Percentiles rank a stretch among this genome's conserved stretches.
These are phyloP conservation scores for Ypsolopha scabrella DNA, from an alignment of 2,888 invertebrate species.

Conservation along the genomic window DNA sequence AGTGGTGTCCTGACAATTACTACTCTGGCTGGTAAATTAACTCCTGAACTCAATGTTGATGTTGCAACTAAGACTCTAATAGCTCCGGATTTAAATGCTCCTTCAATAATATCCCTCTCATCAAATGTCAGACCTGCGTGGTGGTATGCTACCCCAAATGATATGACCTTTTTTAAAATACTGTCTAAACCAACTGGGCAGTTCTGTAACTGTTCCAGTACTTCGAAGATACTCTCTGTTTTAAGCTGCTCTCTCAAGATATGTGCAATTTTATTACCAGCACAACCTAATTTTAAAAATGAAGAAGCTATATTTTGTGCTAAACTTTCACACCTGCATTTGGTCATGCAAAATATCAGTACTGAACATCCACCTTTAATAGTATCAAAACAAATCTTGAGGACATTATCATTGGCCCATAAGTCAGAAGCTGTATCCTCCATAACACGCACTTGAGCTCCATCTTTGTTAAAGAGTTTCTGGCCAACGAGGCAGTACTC, in stretches of 20 bases:
- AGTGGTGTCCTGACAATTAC: slow-evolving; percentile 93
- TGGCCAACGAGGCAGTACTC: slow-evolving; percentile 82
- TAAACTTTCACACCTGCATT: slow-evolving; percentile 94
- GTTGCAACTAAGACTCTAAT: slow-evolving; percentile 93
- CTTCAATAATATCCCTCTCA: slow-evolving; percentile 96
- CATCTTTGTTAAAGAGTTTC: slow-evolving; percentile 72
- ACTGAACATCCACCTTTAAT: slow-evolving; percentile 85
- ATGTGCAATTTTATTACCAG: slow-evolving; percentile 43
- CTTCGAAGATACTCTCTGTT: slow-evolving; percentile 72
- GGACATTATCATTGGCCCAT: slow-evolving; percentile 83
- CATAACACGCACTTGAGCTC: slow-evolving; percentile 63
- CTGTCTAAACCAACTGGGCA: slow-evolving; percentile 87
- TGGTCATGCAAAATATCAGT: slow-evolving; percentile 95
- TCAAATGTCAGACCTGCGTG: slow-evolving; percentile 98
- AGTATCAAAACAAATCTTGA: slow-evolving; percentile 91
- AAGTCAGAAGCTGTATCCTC: slow-evolving; percentile 32
- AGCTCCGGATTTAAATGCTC: slow-evolving; percentile 83
- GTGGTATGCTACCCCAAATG: slow-evolving; percentile 94
- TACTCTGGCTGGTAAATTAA: slow-evolving; percentile 94
- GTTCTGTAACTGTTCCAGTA: slow-evolving; percentile 84
- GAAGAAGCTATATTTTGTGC: slow-evolving; percentile 82
- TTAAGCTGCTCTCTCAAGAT: slow-evolving; percentile 73
- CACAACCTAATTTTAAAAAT: slow-evolving; percentile 76
- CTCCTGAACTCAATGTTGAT: slow-evolving; percentile 95
- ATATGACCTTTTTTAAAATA: slow-evolving; percentile 80